These are phyloP conservation scores for Theristicus caerulescens DNA, from an alignment of 2,113 vertebrate genomes.

Conservation along the genomic window DNA sequence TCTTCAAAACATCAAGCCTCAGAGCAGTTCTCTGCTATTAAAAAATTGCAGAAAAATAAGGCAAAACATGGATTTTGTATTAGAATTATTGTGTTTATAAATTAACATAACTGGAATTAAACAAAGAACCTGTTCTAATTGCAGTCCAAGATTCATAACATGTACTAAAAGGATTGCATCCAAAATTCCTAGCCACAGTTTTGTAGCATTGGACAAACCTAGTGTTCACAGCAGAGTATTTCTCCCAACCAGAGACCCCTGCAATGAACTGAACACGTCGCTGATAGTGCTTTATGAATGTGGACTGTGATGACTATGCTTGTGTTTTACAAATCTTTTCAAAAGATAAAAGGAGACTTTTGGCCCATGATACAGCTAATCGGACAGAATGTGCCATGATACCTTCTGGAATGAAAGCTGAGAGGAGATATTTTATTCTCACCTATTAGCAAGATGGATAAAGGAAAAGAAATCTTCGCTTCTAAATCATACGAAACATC, in stretches of 20 bases:
- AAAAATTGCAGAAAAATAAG: not conserved
- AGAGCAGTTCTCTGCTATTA: not conserved
- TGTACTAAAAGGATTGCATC: not conserved
- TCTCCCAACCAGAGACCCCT: not conserved
- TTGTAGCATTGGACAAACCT: not conserved
- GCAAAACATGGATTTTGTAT: not conserved
- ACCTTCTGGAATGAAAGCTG: conserved; percentile 42
- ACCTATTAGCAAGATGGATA: conserved; percentile 50
- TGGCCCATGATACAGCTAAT: conserved; percentile 21
- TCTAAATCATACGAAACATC: conserved; percentile 11
- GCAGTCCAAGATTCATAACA: not conserved
- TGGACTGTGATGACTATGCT: not conserved
- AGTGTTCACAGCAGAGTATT: not conserved
- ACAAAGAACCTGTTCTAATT: not conserved
- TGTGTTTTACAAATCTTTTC: conserved; percentile 23
- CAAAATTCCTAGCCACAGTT: not conserved
- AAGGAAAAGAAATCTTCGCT: conserved; percentile 34
- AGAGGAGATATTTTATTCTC: conserved; percentile 36
- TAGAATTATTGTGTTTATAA: not conserved
- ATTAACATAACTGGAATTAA: not conserved
- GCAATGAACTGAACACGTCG: not conserved
- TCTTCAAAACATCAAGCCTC: not conserved
- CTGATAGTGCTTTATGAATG: not conserved
- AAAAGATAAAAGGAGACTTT: conserved; percentile 49
- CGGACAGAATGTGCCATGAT: not conserved